Evolutionary conservation across 2,888 invertebrate genomes (phyloP).

Genomic region (Nowickia ferox): DNA sequence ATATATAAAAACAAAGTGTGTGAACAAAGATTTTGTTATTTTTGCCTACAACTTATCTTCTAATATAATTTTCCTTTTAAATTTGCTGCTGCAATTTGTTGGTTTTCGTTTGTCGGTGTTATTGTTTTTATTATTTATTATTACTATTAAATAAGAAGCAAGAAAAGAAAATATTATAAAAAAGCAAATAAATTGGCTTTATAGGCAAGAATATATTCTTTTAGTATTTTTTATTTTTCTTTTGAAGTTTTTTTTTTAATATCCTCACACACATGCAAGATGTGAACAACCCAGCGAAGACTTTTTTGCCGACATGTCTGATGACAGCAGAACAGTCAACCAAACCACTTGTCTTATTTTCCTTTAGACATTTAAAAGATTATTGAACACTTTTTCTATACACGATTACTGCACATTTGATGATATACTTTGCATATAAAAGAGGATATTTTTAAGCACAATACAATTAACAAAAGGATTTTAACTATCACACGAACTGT

Average conservation of each 20-base stretch:
- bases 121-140: conserved; percentile 45
- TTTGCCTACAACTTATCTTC: not conserved
- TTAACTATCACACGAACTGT: no score
- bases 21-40: conserved; percentile 6
- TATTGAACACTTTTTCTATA: no score
- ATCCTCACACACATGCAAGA: not conserved
- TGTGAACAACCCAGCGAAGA: no score
- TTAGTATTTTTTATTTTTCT: not conserved
- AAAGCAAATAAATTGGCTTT: conserved; percentile 59
- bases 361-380: no score
- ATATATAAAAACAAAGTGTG: not conserved
- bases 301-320: no score
- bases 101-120: conserved; percentile 39
- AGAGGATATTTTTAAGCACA: no score
- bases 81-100: conserved; percentile 24
- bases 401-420: no score
- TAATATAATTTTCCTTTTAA: not conserved
- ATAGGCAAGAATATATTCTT: conserved; percentile 10
- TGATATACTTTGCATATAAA: no score
- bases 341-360: no score
- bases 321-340: no score
- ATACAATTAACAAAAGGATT: no score
- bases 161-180: not conserved
- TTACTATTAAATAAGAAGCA: conserved; percentile 35
- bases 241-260: not conserved